Percentiles rank a stretch among this genome's conserved stretches.
These are phyloP conservation scores for Melopsittacus undulatus DNA, from an alignment of 2,797 vertebrate genomes.

Conservation along the genomic window DNA sequence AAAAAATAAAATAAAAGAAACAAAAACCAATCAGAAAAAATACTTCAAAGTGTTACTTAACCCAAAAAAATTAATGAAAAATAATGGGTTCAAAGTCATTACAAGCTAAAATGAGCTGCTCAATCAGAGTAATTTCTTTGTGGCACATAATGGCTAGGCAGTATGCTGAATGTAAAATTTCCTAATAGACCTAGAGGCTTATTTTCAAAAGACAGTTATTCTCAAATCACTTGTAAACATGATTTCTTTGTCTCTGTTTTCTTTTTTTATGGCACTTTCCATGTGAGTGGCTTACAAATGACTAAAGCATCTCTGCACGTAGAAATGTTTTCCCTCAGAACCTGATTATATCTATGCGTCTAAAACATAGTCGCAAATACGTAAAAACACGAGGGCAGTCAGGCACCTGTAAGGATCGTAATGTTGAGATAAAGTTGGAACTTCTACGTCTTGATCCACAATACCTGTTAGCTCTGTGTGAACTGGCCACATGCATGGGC, in stretches of 20 bases:
- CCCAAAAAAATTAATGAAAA: constrained; percentile 30
- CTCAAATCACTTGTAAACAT: constrained; percentile 53
- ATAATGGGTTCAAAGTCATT: constrained; percentile 5
- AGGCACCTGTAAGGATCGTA: neutral
- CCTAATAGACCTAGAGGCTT: constrained; percentile 24
- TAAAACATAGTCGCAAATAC: neutral
- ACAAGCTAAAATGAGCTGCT: neutral
- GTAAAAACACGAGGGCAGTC: neutral
- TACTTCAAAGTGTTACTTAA: constrained; percentile 35
- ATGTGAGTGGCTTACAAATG: neutral
- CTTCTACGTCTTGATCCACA: neutral
- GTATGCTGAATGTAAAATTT: constrained; percentile 16
- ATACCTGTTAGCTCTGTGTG: neutral
- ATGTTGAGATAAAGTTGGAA: neutral
- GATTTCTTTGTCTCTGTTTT: neutral
- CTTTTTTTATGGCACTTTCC: neutral
- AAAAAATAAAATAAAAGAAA: neutral
- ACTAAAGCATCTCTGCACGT: neutral
- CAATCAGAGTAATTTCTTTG: constrained; percentile 34
- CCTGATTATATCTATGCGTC: neutral
- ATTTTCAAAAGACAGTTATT: constrained; percentile 48
- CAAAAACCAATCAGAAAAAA: constrained; percentile 14
- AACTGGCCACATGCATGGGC: fast-evolving
- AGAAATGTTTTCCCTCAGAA: neutral
- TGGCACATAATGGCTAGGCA: constrained; percentile 8